Conservation (phyloP, 2,113 vertebrate genomes). For the Oreochromis spilurus region DNA sequence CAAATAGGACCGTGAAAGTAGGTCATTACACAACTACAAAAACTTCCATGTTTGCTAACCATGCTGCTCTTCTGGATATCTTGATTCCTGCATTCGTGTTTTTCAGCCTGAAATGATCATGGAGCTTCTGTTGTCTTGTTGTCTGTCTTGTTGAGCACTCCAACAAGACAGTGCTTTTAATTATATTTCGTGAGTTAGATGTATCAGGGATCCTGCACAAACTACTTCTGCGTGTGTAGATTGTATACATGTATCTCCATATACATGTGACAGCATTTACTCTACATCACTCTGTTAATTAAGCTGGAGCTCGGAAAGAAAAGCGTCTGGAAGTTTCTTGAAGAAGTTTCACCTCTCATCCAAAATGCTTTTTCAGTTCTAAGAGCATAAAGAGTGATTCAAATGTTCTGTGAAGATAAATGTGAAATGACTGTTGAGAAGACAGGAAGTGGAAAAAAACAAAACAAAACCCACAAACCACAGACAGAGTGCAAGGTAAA, state of each 20-base stretch:
- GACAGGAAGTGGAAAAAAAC: neutral
- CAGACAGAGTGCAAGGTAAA: neutral
- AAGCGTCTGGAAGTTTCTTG: neutral
- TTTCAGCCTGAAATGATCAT: neutral
- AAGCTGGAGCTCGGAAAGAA: neutral
- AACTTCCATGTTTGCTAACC: neutral
- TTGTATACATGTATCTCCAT: neutral
- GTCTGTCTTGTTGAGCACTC: neutral
- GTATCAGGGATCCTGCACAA: neutral
- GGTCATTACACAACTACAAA: neutral
- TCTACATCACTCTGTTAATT: neutral
- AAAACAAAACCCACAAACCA: neutral
- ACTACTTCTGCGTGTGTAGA: neutral
- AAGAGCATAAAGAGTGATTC: neutral
- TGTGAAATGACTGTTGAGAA: neutral
- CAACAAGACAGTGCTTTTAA: neutral
- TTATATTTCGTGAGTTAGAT: neutral
- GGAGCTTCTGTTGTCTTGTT: neutral
- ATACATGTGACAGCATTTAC: neutral
- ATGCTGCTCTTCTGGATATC: accelerated
- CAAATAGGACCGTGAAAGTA: neutral
- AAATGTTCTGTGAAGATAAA: neutral
- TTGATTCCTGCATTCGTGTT: neutral
- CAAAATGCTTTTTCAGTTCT: neutral
- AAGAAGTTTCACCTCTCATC: neutral